Evolutionary conservation across 2,797 vertebrate genomes (phyloP), one percentile per base, ranked within the genome.

Genomic region (Channallabes apus): DNA sequence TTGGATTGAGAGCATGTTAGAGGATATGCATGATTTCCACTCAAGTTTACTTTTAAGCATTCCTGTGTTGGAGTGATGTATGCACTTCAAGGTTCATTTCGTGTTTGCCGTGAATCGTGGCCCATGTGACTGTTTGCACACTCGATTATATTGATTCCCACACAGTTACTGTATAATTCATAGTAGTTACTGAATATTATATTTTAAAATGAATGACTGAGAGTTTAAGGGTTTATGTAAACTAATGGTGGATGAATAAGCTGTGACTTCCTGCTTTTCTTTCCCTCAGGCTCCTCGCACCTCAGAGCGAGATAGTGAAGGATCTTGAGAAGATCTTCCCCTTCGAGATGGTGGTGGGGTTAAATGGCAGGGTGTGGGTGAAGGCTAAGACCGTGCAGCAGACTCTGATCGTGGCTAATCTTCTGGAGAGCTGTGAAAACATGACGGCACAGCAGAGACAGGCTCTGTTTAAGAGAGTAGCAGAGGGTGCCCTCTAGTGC

Each of bases 331-430:
- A 96, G n/a, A 92, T 97, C 59, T 97, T 97, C 72, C 98, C 98
- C 0, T 95, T 96, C 84, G 97, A 99, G 90, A 91, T 98, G 91
- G 97, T 98, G 29, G 92, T 97, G 76, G 98, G 98, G 65, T 95
- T 99, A 96, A 99, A 99, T 80, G 97, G 97, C 78, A 95, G 97
- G 75, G 93, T 98, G 89, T 99, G 98, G 97, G 96, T 97, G 64
- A 96, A 96, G 72, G 93, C 97, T 15, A 94, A 93, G 92, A 95
- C 94, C 80, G 82, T 95, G 82, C 96, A 97, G 93, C 96, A 96
- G 93, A 98, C 97, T 1, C 94, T 98, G 90, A 94, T 99, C 88
- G 86, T 98, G 67, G 95, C 96, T 61, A 98, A 97, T 90, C 93
- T 98, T 82, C 94, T 99, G 90, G 97, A 99, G 93, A 96, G 96